Base-by-base conservation (phyloP, 2,888 invertebrate genomes). In the Drosophila pseudotalamancana region DNA sequence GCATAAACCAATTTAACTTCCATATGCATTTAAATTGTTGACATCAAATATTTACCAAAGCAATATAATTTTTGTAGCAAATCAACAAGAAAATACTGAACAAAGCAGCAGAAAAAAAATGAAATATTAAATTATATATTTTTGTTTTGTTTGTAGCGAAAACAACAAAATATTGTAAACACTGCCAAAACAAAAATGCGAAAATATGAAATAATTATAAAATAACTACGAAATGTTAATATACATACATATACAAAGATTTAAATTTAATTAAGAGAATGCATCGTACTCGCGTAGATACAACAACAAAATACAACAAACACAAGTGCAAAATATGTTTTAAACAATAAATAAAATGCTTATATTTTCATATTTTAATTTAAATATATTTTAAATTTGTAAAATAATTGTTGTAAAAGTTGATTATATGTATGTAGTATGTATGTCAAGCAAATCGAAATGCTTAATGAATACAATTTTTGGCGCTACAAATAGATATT, bases 271-370 rank as follows among this genome's bases (percentile, higher is more conserved):
- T 37, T 57, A 39, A 64, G 40, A 48, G 23, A 12, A 34, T 62
- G 34, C 42, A 51, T 59, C 37, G 59, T 62, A 65, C 54, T 74
- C 35, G 29, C 35, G 49, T 57, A 62, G 40, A 45, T 63, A 65
- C 49, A 72, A 64, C 50, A 61, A 78, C 55, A 71, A 78, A 60
- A 72, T 62, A 70, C 49, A 67, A 67, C 57, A 73, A 73, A 72
- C 57, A 62, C 61, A 81, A 84, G 88, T 88, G 84, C 84, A 84
- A 84, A 84, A 87, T 88, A 84, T 87, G 84, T 84, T 84, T 81
- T 72, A 81, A 89, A 84, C 85, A 87, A 77, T 48, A 62, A 73
- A 63, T 48, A 11, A 64, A 78, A 76, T 87, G 74, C 68, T 75
- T 82, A 67, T 81, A 69, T 88, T 77, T 78, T 72, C 64, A 59